Conservation (phyloP, 2,113 vertebrate genomes). For the Oncorhynchus clarkii region DNA sequence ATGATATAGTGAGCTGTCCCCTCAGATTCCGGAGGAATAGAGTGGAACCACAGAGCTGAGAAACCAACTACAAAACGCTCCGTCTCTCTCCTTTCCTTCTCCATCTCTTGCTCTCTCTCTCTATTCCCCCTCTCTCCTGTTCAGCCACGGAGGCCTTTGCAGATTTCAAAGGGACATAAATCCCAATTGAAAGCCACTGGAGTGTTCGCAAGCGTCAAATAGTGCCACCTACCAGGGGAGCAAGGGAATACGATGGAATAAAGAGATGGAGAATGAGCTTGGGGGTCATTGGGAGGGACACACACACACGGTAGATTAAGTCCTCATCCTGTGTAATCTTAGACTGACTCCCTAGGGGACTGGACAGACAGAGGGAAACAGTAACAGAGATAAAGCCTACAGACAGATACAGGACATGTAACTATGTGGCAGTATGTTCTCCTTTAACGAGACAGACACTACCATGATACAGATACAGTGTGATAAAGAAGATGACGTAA, state of each 20-base stretch:
- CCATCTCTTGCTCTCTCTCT: neutral
- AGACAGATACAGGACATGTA: neutral
- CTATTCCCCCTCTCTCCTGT: neutral
- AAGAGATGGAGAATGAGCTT: conserved; percentile 38
- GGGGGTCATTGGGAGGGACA: conserved; percentile 35
- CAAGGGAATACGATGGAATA: conserved; percentile 32
- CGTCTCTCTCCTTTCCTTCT: neutral
- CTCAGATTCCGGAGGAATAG: conserved; percentile 47
- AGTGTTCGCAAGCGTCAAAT: conserved; percentile 64
- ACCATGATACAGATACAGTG: neutral
- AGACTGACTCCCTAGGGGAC: neutral
- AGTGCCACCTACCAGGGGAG: conserved; percentile 48
- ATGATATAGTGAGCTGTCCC: conserved; percentile 66
- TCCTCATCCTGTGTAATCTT: conserved; percentile 22
- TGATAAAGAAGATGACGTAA: neutral
- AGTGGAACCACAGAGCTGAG: conserved; percentile 47
- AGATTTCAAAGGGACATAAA: conserved; percentile 60
- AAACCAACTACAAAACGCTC: conserved; percentile 57
- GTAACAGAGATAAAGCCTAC: neutral
- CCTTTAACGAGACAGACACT: neutral
- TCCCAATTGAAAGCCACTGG: conserved; percentile 61
- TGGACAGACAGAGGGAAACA: neutral
- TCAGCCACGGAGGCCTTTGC: conserved; percentile 52
- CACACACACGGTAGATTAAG: neutral
- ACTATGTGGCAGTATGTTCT: neutral